Conservation (phyloP, 2,797 vertebrate species). For the Cirrhinus mrigala region DNA sequence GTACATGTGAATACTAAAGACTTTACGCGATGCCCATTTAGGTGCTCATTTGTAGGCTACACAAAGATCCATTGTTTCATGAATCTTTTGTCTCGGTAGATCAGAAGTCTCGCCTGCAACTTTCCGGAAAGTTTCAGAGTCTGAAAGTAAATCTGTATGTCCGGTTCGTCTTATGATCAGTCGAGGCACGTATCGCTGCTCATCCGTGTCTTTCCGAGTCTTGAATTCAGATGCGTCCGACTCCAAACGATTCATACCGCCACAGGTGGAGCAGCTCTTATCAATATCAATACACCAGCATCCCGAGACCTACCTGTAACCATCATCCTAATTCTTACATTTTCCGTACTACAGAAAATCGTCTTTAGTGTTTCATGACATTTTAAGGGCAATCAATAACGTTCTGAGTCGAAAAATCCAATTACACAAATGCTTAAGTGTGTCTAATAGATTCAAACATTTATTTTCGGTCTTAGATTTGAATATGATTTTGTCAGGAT, state of each 20-base stretch:
- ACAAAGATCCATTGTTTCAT: neutral
- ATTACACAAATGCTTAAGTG: neutral
- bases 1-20: neutral
- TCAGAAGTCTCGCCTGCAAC: slow-evolving; percentile 12
- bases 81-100: neutral
- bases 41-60: neutral
- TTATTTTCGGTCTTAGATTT: neutral
- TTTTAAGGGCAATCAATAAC: neutral
- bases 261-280: slow-evolving; percentile 78
- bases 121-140: slow-evolving; percentile 29
- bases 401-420: neutral
- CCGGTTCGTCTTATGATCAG: slow-evolving; percentile 75
- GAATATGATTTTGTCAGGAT: neutral
- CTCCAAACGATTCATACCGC: slow-evolving; percentile 51
- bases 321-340: neutral
- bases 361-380: neutral
- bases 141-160: slow-evolving; percentile 42
- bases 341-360: neutral
- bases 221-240: slow-evolving; percentile 77
- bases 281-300: slow-evolving; percentile 76
- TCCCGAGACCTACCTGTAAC: slow-evolving; percentile 68
- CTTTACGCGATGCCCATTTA: neutral
- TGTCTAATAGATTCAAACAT: neutral
- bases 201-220: slow-evolving; percentile 78
- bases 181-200: slow-evolving; percentile 80